Percentiles rank a stretch among this genome's conserved stretches.
Evolutionary conservation across 2,888 invertebrate genomes (phyloP).

Genomic region (Acronicta alni): DNA sequence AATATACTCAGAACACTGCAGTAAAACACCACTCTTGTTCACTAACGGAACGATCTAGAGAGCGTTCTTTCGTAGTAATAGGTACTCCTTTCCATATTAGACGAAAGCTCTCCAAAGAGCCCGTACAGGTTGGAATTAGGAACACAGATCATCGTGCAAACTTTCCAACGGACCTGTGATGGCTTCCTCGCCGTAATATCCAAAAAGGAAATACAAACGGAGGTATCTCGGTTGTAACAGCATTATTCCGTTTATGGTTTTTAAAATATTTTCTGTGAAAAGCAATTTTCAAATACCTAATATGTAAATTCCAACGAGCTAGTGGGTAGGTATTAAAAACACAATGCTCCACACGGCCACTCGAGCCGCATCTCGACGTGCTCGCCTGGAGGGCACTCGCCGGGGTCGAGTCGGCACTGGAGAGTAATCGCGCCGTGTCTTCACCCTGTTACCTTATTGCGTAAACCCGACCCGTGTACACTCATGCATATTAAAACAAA

Average conservation of each 20-base stretch:
- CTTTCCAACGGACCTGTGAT: not conserved
- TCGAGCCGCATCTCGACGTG: slow-evolving; percentile 50
- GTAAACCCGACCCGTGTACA: slow-evolving; percentile 20
- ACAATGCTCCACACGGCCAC: slow-evolving; percentile 54
- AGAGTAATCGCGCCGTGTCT: slow-evolving; percentile 50
- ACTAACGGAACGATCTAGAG: too few relatives aligned
- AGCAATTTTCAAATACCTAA: slow-evolving; percentile 11
- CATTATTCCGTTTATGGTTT: not conserved
- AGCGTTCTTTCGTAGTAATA: too few relatives aligned
- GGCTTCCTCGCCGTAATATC: too few relatives aligned
- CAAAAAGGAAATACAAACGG: not conserved
- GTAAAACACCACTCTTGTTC: too few relatives aligned
- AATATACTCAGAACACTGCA: too few relatives aligned
- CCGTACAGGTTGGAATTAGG: not conserved
- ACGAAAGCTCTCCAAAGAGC: too few relatives aligned
- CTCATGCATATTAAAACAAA: slow-evolving; percentile 8
- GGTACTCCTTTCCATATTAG: too few relatives aligned
- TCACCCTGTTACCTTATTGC: slow-evolving; percentile 56
- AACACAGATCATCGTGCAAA: too few relatives aligned
- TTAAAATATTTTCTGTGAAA: not conserved
- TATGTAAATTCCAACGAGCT: slow-evolving; percentile 31
- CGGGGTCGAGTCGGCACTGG: slow-evolving; percentile 34
- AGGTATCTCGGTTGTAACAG: not conserved
- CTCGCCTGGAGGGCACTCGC: slow-evolving; percentile 54
- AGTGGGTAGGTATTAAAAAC: slow-evolving; percentile 52